These are phyloP conservation scores for Agrypnus murinus DNA, from an alignment of 2,888 invertebrate genomes.

Conservation along the genomic window DNA sequence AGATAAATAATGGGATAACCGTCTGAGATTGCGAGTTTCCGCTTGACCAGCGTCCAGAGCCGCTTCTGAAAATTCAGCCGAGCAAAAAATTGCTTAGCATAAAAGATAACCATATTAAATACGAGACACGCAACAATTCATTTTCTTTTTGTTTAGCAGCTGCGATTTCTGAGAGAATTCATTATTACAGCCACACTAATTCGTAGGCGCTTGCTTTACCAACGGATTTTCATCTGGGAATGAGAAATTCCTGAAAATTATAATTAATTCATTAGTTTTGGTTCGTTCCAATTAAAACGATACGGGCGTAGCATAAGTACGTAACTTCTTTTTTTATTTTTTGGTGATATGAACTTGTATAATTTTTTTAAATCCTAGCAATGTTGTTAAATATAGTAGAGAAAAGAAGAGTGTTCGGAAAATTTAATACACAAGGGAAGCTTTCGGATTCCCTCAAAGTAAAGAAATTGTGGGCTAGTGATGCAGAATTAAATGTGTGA, in stretches of 20 bases:
- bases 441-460: too few species aligned
- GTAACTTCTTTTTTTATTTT: too few species aligned
- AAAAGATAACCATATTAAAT: constrained; percentile 50
- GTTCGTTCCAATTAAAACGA: constrained; percentile 6
- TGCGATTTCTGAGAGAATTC: constrained; percentile 33
- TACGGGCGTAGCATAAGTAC: background rate
- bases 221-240: constrained; percentile 26
- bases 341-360: too few species aligned
- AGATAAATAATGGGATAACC: constrained; percentile 61
- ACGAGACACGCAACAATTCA: constrained; percentile 43
- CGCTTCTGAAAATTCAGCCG: constrained; percentile 50
- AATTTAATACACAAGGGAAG: too few species aligned
- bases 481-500: too few species aligned
- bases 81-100: constrained; percentile 54
- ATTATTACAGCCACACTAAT: constrained; percentile 29
- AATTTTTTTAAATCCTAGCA: too few species aligned
- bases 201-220: constrained; percentile 19
- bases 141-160: constrained; percentile 40
- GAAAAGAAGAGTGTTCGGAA: too few species aligned
- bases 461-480: too few species aligned
- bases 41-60: constrained; percentile 51
- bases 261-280: constrained; percentile 34
- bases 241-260: constrained; percentile 12
- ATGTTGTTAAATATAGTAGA: too few species aligned
- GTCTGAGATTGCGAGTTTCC: constrained; percentile 58